Conservation (phyloP, 2,888 invertebrate genomes). For the Cheilosia scutellata region DNA sequence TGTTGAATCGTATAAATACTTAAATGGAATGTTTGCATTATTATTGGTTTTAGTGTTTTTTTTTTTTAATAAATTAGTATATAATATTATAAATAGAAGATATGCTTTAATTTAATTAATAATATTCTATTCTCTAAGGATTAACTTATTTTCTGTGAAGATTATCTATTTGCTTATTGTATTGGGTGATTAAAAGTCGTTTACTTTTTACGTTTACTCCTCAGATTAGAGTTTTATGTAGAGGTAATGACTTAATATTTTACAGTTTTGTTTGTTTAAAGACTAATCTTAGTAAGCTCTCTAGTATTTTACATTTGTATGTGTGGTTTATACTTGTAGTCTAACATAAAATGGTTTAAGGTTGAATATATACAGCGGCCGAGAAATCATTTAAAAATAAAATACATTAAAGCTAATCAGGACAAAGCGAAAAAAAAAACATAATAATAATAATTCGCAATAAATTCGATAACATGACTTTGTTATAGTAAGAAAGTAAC, state of each 20-base stretch:
- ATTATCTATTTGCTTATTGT: slow-evolving; percentile 72
- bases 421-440: slow-evolving; percentile 45
- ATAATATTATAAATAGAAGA: slow-evolving; percentile 65
- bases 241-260: slow-evolving; percentile 25
- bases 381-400: slow-evolving; percentile 12
- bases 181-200: slow-evolving; percentile 50
- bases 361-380: slow-evolving; percentile 53
- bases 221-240: slow-evolving; percentile 23
- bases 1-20: slow-evolving; percentile 53
- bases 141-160: slow-evolving; percentile 49
- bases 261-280: slow-evolving; percentile 21
- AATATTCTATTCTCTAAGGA: slow-evolving; percentile 20
- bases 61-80: slow-evolving; percentile 63
- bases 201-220: slow-evolving; percentile 19
- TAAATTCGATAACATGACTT: slow-evolving; percentile 55
- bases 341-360: slow-evolving; percentile 7
- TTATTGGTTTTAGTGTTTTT: slow-evolving; percentile 13
- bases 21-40: slow-evolving; percentile 68
- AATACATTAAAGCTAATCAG: slow-evolving; percentile 57
- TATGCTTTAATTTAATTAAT: slow-evolving; percentile 57
- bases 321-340: slow-evolving; percentile 31
- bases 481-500: slow-evolving; percentile 53
- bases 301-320: slow-evolving; percentile 65
- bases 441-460: slow-evolving; percentile 33
- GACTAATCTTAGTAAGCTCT: slow-evolving; percentile 69